Evolutionary conservation across 2,113 vertebrate genomes (phyloP), one percentile per base, ranked within the genome.

Genomic region (Vidua macroura): DNA sequence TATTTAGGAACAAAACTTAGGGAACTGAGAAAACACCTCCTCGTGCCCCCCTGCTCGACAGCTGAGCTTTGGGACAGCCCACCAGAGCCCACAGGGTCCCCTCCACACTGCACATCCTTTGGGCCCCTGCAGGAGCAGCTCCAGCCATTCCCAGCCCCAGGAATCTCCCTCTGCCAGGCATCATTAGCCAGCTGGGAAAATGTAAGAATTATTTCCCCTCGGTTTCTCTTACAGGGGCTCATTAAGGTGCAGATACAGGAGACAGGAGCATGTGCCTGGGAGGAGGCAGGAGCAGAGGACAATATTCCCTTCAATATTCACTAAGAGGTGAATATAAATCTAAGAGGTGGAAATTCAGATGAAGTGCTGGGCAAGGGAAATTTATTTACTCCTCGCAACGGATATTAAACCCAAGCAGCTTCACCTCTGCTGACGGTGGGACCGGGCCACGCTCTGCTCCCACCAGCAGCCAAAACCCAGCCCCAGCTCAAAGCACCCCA

Each of bases 31-130:
- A 39, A 52, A 52, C 35, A 31, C 5, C 13, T 67, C 62, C 46
- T n/a, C 0, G 0, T 3, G 37, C 10, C 30, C 13, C 46, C 31
- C 27, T 24, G 25, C 64, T 49, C 0, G 0, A 60, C n/a, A 52
- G 78, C 19, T 74, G 78, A 60, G 64, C 33, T 84, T 23, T 16
- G 62, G n/a, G 68, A 52, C 15, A 35, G 43, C 48, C 35, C 81
- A 43, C 2, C 5, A 1, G 20, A 55, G 33, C 64, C n/a, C 0
- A 0, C 4, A 35, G 48, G 2, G 21, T 51, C 52, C 58, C 39
- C 49, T 31, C 33, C 2, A 16, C 0, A 22, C 4, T 22, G 48
- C 48, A 53, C 68, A 25, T 15, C 8, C 1, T 3, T 0, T 2
- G 62, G 14, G 23, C 30, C 48, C 63, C 24, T 43, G 43, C 46